phyloP scores from a whole-genome alignment of 2,797 vertebrate species.

The Pantherophis alleghaniensis region DNA sequence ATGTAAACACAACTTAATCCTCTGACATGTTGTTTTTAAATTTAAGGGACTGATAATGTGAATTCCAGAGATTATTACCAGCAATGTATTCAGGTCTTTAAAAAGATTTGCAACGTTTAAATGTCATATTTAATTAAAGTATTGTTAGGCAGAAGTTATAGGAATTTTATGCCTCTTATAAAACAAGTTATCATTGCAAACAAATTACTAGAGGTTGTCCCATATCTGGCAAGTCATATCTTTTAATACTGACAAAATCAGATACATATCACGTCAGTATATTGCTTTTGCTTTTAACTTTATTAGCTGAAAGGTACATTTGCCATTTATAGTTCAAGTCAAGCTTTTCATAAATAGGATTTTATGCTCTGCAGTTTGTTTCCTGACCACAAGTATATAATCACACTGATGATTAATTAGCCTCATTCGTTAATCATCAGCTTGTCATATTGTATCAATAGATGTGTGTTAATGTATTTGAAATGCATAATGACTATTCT shows the following conservation, averaged over 20 bases:
- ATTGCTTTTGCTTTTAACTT: constrained; percentile 58
- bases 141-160: constrained; percentile 44
- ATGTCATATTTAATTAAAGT: constrained; percentile 62
- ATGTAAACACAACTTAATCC: constrained; percentile 37
- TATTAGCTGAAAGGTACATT: constrained; percentile 52
- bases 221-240: constrained; percentile 59
- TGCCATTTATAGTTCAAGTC: constrained; percentile 29
- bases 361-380: constrained; percentile 43
- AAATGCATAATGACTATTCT: constrained; percentile 71
- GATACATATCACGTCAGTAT: constrained; percentile 47
- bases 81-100: constrained; percentile 53
- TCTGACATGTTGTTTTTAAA: constrained; percentile 17
- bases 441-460: constrained; percentile 57
- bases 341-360: constrained; percentile 50
- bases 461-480: constrained; percentile 60
- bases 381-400: constrained; percentile 52
- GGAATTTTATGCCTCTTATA: constrained; percentile 55
- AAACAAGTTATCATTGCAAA: constrained; percentile 57
- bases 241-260: constrained; percentile 68
- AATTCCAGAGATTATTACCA: constrained; percentile 45
- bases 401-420: constrained; percentile 62
- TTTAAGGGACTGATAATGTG: constrained; percentile 45
- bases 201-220: constrained; percentile 62
- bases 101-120: constrained; percentile 64
- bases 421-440: constrained; percentile 51